Evolutionary conservation across 2,888 invertebrate species (phyloP), one percentile per base, ranked within the genome.

Genomic region (Drosophila borborema): DNA sequence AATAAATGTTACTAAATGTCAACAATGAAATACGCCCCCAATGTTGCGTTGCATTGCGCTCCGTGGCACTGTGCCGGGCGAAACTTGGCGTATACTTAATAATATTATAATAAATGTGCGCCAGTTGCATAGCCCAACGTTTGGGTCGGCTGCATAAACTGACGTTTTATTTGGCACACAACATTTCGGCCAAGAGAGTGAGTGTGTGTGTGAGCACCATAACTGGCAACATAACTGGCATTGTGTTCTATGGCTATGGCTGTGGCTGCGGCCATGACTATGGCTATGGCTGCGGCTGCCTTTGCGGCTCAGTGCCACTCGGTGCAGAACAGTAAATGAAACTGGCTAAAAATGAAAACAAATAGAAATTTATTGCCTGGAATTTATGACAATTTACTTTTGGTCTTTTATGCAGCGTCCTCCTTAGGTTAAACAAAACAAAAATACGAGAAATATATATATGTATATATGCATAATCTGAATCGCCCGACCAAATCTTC

Each of bases 361-460:
- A 91, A 91, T 91, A 87, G 72, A 90, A 91, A 91, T 91, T 91
- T 91, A 91, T 91, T 90, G 86, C 86, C 80, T 72, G 89, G 91
- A 91, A 90, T 91, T 91, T 91, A 91, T 91, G 91, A 91, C 90
- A 85, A 81, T 84, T 80, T 74, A 74, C 70, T 77, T 73, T 59
- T 72, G 63, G 64, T 55, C 63, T 55, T 75, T 72, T 61, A 46
- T 72, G 59, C 31, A 40, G 46, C 40, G 60, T 62, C 61, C 34
- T 49, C 12, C 45, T 54, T 46, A 58, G 38, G 10, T 28, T 34
- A 16, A 55, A 55, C n/a, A 10, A 40, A 40, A 16, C 8, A 16
- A n/a, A 38, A 23, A n/a, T n/a, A n/a, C 28, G n/a, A 40, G n/a
- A 14, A n/a, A n/a, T n/a, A 23, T 31, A n/a, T 49, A 28, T n/a